phyloP scores from a whole-genome alignment of 2,888 invertebrate species.

The Abrostola triplasia region DNA sequence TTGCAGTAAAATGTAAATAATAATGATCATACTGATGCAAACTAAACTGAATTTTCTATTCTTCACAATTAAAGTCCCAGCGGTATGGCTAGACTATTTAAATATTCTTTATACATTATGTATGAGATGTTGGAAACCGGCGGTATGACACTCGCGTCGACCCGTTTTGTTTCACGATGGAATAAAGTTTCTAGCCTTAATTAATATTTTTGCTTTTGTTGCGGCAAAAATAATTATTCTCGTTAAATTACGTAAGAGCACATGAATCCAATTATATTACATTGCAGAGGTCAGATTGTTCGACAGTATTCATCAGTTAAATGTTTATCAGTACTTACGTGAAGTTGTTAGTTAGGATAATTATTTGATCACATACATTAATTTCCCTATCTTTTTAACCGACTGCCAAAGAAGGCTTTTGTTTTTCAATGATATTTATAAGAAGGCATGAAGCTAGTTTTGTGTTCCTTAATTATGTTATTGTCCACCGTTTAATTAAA shows the following conservation, averaged over 20 bases:
- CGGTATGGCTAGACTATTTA: slow-evolving; percentile 34
- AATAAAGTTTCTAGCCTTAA: slow-evolving; percentile 20
- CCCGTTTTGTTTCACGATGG: slow-evolving; percentile 13
- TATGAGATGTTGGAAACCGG: slow-evolving; percentile 30
- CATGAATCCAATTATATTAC: not conserved
- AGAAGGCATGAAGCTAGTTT: too few relatives aligned
- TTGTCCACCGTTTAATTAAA: too few relatives aligned
- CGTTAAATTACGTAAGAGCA: slow-evolving; percentile 6
- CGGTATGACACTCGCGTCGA: slow-evolving; percentile 14
- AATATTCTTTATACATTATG: slow-evolving; percentile 41
- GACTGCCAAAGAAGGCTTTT: too few relatives aligned
- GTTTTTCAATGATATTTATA: too few relatives aligned
- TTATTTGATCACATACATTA: too few relatives aligned
- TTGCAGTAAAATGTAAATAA: slow-evolving; percentile 15
- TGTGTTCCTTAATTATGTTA: too few relatives aligned
- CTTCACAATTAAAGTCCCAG: slow-evolving; percentile 30
- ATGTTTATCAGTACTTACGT: too few relatives aligned
- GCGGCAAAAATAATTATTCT: not conserved
- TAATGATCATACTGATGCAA: slow-evolving; percentile 14
- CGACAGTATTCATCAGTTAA: too few relatives aligned
- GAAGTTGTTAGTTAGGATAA: too few relatives aligned
- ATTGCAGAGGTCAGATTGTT: too few relatives aligned
- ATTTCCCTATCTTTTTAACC: too few relatives aligned
- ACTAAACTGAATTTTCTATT: slow-evolving; percentile 31
- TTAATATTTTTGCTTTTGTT: slow-evolving; percentile 12